phyloP scores from a whole-genome alignment of 2,888 invertebrate species.

The Eurytoma adleriae region DNA sequence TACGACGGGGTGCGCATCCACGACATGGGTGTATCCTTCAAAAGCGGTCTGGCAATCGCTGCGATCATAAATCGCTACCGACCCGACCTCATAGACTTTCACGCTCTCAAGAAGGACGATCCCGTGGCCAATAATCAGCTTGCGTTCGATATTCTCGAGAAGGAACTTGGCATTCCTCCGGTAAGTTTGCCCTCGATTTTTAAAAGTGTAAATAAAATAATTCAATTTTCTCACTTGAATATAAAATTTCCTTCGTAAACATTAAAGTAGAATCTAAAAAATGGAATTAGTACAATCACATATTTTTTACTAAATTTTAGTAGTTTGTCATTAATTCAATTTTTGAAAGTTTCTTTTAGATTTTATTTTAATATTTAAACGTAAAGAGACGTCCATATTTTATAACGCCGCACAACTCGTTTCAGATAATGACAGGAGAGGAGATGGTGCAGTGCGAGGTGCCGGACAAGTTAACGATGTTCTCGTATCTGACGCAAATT shows the following conservation, averaged over 20 bases:
- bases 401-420: neutral
- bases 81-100: conserved; percentile 91
- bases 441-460: conserved; percentile 85
- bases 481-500: conserved; percentile 91
- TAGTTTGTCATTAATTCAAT: no score
- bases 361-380: no score
- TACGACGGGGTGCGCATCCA: conserved; percentile 80
- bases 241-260: no score
- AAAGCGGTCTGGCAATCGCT: conserved; percentile 82
- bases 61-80: conserved; percentile 90
- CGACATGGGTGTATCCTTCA: conserved; percentile 85
- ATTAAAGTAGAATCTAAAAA: no score
- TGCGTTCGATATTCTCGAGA: conserved; percentile 91
- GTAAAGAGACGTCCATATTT: no score
- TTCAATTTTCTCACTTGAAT: no score
- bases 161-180: conserved; percentile 85
- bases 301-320: no score
- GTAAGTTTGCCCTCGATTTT: conserved; percentile 68
- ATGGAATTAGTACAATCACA: no score
- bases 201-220: no score
- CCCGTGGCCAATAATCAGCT: conserved; percentile 85
- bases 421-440: conserved; percentile 83
- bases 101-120: conserved; percentile 81
- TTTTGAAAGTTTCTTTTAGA: no score
- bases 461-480: conserved; percentile 85